Evolutionary conservation across 2,797 vertebrate species (phyloP), one percentile per base, ranked within the genome.

Genomic region (Scolopax rusticola): DNA sequence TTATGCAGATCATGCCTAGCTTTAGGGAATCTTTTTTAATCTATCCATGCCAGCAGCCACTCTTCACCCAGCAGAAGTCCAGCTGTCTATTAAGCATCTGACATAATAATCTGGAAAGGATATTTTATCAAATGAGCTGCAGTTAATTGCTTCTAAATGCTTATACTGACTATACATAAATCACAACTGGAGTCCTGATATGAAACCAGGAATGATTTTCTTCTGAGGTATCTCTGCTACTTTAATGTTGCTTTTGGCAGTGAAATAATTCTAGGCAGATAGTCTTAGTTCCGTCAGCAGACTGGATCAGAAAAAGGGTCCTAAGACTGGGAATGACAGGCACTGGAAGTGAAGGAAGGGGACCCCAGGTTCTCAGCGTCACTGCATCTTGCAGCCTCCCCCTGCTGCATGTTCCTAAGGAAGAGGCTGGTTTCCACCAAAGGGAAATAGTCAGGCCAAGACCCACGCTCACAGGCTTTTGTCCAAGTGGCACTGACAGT

Each of bases 101-200:
- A 86, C 70, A 67, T 88, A 83, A 80, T 86, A 88, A 90, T 89
- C 75, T 88, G 45, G 38, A 90, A 95, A 87, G 30, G 38, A 63
- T 89, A 77, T 91, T 94, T 93, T 91, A 67, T 69, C 57, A 86
- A 86, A 93, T 86, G 65, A 90, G 82, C 40, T 57, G 18, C 28
- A 57, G 36, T 61, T 95, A 89, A 88, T 64, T 90, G 74, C 56
- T 88, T 95, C 60, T 88, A 87, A 89, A 70, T 87, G 74, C 71
- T 75, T 82, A 45, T 86, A 84, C 9, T 82, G 56, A 59, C 61
- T 76, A 21, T 56, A 69, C 12, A 23, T 73, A 91, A 64, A 90
- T 78, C 50, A 51, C 61, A 88, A 59, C 40, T 38, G 45, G 64
- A 73, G 12, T 90, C n/a, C 21, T 71, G 25, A 60, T 83, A 11